Base-by-base conservation (phyloP, 2,888 invertebrate species). In the Nipponacmea schrenckii region DNA sequence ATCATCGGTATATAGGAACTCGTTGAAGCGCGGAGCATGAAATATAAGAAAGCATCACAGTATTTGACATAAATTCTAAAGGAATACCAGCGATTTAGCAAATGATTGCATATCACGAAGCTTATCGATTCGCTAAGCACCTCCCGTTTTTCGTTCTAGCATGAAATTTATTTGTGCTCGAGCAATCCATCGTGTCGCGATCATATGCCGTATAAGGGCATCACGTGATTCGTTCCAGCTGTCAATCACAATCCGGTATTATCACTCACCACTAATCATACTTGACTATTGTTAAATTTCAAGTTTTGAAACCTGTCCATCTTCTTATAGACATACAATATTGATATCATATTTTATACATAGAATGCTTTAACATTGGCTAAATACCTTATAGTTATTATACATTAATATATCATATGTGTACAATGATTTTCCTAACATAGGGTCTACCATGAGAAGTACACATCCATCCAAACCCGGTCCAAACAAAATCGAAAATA, bases 101-200 rank as follows among this genome's bases (percentile, higher is more conserved):
- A 70, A 64, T 70, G 70, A 70, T 70, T 70, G 70, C 70, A 27
- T 70, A 65, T 70, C 70, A 56, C 56, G 50, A 39, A 46, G 63
- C 56, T 56, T 50, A 70, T 70, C 70, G 70, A 70, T 70, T 65
- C 70, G 27, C 63, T 31, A 44, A 39, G 56, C 62, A 65, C 70
- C 39, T 48, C 70, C 66, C 56, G 70, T 56, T 65, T 44, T 39
- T 46, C 65, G 66, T 44, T 66, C 70, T 64, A 50, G 70, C 70
- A 62, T 70, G 70, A 64, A 70, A 66, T 70, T 64, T 70, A 70
- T 70, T 70, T 70, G 70, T 66, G 70, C 70, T 70, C 70, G 65
- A 26, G 50, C 66, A 50, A 46, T 56, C 66, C 64, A 15, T 27
- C 31, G 64, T 20, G 26, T 64, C 62, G 67, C 45, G 56, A 39